Percentiles rank a stretch among this genome's conserved stretches.
Conservation (phyloP, 1,140 invertebrate genomes). For the Gonatopus flavifemur region DNA sequence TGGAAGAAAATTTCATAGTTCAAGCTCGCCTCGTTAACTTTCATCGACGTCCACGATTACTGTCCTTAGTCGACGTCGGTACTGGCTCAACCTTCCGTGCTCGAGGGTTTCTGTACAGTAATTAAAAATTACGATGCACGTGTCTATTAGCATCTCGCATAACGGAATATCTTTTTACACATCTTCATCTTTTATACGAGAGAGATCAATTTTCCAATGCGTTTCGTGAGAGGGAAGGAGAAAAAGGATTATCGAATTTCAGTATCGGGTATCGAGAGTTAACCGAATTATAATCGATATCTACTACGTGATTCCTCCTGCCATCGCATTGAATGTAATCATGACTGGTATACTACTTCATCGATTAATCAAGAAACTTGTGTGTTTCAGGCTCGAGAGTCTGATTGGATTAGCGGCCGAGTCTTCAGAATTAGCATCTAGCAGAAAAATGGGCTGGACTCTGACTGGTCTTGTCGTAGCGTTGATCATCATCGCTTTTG, state of each 20-base stretch:
- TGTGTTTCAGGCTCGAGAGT: conserved; percentile 25
- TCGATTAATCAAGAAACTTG: conserved; percentile 18
- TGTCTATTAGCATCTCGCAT: no score
- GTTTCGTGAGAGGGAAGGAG: not conserved
- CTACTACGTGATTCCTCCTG: no score
- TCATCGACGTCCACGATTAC: no score
- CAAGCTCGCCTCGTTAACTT: no score
- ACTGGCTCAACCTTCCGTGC: not conserved
- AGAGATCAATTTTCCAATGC: not conserved
- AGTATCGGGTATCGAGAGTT: not conserved
- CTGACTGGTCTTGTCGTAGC: conserved; percentile 42
- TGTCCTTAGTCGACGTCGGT: no score
- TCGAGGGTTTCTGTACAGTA: not conserved
- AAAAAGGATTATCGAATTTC: not conserved
- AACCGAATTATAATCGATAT: conserved; percentile 18
- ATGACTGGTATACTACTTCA: conserved; percentile 3
- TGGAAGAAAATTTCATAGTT: no score
- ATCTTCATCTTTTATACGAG: no score
- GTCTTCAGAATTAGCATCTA: conserved; percentile 23
- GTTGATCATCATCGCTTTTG: conserved; percentile 39
- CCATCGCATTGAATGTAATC: no score
- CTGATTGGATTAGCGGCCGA: conserved; percentile 21
- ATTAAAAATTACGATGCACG: not conserved
- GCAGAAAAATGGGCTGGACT: conserved; percentile 49
- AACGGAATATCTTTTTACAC: no score